Base-by-base conservation (phyloP, 1,140 invertebrate species). In the Brachionus plicatilis region DNA sequence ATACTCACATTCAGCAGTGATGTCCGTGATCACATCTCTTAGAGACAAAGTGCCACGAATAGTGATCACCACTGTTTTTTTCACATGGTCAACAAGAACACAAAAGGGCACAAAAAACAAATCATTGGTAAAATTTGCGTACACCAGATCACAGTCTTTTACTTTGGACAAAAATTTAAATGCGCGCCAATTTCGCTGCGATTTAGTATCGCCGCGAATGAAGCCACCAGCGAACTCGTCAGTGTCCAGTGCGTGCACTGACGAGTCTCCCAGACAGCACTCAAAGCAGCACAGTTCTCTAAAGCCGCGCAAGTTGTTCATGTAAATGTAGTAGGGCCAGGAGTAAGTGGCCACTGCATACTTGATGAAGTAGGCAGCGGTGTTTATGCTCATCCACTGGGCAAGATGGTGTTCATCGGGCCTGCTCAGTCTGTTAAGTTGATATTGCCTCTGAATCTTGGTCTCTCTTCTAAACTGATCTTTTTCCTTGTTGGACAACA, bases 21-120 rank as follows among this genome's bases (percentile, higher is more conserved):
- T 90, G 88, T 98, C 95, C 0, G 95, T 96, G 85, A 97, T 93
- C n/a, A 94, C 92, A 90, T 96, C 95, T 86, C 94, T 91, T 12
- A 96, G 87, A 0, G 95, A 96, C 72, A 96, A 92, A 1, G 95
- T 95, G 12, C 96, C 96, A 85, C 96, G 91, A 60, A 97, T 93
- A 1, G 93, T 92, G 29, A 97, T 92, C 7, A 96, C 94, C 80
- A 97, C 93, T 85, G 92, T 93, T 68, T 93, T 91, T 0, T 93
- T 93, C 85, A 93, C 92, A 87, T 96, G 94, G 88, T 97, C 95
- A 0, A 93, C 91, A 84, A 95, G 92, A 45, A 96, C 93, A 87
- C 93, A 95, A 88, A 96, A 97, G 65, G 95, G 95, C 24, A 88
- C 88, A 60, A 86, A 87, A 37, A 78, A 75, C 6, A 84, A 14